Conservation (phyloP, 2,113 vertebrate species). For the Pomatorhinus ruficollis region DNA sequence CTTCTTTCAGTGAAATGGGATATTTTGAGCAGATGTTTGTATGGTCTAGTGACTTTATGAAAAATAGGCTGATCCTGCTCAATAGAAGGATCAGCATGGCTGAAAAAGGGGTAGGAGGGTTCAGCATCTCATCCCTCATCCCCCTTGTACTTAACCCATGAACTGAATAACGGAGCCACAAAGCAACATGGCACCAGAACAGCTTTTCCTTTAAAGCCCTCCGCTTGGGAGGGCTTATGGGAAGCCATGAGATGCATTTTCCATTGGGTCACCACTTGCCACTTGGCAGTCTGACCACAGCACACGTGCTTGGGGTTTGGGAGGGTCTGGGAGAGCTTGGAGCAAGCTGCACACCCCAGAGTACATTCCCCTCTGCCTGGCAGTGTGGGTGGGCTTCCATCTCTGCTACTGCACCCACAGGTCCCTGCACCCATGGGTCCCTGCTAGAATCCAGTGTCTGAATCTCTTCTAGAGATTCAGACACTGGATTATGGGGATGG, state of each 20-base stretch:
- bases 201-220: neutral
- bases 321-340: neutral
- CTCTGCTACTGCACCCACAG: neutral
- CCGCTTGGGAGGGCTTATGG: neutral
- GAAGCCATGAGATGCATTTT: neutral
- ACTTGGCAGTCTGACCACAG: neutral
- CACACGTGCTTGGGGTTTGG: neutral
- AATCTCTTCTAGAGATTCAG: neutral
- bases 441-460: too few species aligned
- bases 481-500: neutral
- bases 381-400: neutral
- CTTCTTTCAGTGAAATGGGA: neutral
- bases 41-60: neutral
- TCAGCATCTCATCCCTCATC: neutral
- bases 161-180: accelerated
- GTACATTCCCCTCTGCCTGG: neutral
- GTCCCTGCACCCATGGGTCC: neutral
- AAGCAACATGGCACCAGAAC: accelerated
- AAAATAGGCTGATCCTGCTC: neutral
- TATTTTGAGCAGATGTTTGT: neutral
- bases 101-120: neutral
- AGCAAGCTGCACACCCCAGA: neutral
- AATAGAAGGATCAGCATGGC: neutral
- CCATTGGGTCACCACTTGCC: neutral
- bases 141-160: accelerated